Percentiles rank a stretch among this genome's conserved stretches.
These are phyloP conservation scores for Elanus axillaris DNA, from an alignment of 2,113 vertebrate species.

Conservation along the genomic window DNA sequence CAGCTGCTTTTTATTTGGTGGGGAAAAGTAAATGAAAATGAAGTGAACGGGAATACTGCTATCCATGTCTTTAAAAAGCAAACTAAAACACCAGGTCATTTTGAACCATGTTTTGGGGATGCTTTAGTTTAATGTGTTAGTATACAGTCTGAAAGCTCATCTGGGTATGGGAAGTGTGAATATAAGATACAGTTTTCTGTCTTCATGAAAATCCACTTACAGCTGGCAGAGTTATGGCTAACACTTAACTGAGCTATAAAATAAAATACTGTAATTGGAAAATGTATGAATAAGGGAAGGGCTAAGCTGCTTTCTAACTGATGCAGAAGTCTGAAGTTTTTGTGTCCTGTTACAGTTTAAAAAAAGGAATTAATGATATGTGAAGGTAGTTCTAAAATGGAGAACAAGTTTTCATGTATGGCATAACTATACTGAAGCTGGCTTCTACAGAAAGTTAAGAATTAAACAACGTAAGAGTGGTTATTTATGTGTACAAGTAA, in stretches of 20 bases:
- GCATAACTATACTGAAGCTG: not conserved
- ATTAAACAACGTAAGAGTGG: not conserved
- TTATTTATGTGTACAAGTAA: not conserved
- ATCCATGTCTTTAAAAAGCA: not conserved
- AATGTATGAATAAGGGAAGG: not conserved
- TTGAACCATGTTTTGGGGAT: not conserved
- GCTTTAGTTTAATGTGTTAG: not conserved
- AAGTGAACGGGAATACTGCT: not conserved
- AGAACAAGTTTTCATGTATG: not conserved
- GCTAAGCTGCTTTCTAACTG: accelerated
- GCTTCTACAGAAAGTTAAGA: not conserved
- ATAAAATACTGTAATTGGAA: not conserved
- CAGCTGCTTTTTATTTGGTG: not conserved
- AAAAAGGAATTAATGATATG: not conserved
- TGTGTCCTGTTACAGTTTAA: accelerated
- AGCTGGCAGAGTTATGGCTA: not conserved
- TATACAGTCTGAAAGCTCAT: not conserved
- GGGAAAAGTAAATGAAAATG: not conserved
- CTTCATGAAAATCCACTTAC: not conserved
- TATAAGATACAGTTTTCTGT: not conserved
- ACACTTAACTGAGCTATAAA: not conserved
- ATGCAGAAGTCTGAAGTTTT: not conserved
- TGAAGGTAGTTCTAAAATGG: not conserved
- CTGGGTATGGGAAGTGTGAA: not conserved
- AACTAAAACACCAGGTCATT: not conserved